Conservation (phyloP, 30 jellyfish, hydroid and myxozoan genomes). For the Turritopsis rubra region DNA sequence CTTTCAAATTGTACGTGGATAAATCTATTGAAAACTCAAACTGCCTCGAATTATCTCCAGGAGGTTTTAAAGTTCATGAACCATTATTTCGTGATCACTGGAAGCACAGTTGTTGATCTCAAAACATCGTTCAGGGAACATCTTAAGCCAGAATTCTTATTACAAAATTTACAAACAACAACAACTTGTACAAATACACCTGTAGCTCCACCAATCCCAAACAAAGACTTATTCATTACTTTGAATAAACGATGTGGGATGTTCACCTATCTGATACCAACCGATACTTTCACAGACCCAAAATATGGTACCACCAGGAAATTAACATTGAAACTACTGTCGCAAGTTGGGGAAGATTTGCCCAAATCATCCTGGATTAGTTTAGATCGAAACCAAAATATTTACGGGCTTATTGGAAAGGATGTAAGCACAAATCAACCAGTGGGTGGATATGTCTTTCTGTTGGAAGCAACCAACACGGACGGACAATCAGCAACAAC, state of each 20-base stretch:
- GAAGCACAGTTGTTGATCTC: slow-evolving; percentile 23
- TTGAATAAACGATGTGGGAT: slow-evolving; percentile 38
- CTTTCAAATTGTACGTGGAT: slow-evolving; percentile 64
- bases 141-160: slow-evolving; percentile 53
- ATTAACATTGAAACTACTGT: slow-evolving; percentile 26
- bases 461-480: slow-evolving; percentile 65
- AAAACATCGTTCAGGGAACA: slow-evolving; percentile 33
- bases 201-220: slow-evolving; percentile 42
- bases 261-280: slow-evolving; percentile 50
- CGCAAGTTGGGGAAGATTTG: slow-evolving; percentile 22
- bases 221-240: slow-evolving; percentile 9
- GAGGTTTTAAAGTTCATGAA: slow-evolving; percentile 34
- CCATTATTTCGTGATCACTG: slow-evolving; percentile 40
- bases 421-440: slow-evolving; percentile 37
- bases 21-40: slow-evolving; percentile 18
- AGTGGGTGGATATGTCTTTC: slow-evolving; percentile 42
- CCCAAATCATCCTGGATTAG: slow-evolving; percentile 47
- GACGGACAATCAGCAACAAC: slow-evolving; percentile 49
- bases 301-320: slow-evolving; percentile 82
- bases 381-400: slow-evolving; percentile 30
- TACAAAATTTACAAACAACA: slow-evolving; percentile 12
- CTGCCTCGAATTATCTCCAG: slow-evolving; percentile 40
- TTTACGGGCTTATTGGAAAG: slow-evolving; percentile 68
- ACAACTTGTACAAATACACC: slow-evolving; percentile 42
- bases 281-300: slow-evolving; percentile 67